A percentile compares a stretch with the other conserved stretches of the same genome.
phyloP scores from a whole-genome alignment of 2,888 invertebrate genomes.

The Rambutsinella grinnellia region DNA sequence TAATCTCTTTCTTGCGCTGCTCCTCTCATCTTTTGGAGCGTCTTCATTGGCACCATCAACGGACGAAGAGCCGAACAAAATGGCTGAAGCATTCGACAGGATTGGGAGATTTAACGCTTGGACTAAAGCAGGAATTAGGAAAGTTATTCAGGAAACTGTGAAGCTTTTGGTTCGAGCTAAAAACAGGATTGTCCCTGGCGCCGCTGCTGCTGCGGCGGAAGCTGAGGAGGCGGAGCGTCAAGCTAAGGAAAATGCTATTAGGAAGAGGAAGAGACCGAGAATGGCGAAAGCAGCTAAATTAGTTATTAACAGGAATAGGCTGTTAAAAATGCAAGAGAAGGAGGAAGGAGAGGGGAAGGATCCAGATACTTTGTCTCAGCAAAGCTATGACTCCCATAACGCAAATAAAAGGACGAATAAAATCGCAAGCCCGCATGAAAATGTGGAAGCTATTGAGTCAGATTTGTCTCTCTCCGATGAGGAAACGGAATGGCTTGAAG shows the following conservation, averaged over 20 bases:
- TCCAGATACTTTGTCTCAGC: constrained; percentile 56
- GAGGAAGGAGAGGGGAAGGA: constrained; percentile 35
- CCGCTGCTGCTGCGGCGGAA: constrained; percentile 72
- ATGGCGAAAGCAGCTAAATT: constrained; percentile 59
- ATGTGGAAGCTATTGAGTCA: background rate
- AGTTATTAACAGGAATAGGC: constrained; percentile 62
- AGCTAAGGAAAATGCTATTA: too few species aligned
- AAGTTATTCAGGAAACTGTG: constrained; percentile 30
- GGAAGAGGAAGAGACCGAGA: constrained; percentile 46
- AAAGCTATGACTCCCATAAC: constrained; percentile 64
- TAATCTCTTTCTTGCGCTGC: constrained; percentile 99
- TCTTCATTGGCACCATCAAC: constrained; percentile 87
- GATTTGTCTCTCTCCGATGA: constrained; percentile 74
- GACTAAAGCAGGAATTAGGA: constrained; percentile 75
- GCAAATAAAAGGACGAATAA: constrained; percentile 41
- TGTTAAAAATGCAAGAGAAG: constrained; percentile 36
- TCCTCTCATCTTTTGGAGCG: constrained; percentile 98
- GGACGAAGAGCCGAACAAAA: constrained; percentile 93
- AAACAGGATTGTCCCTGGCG: constrained; percentile 82
- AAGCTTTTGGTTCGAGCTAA: constrained; percentile 37
- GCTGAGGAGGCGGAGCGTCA: background rate
- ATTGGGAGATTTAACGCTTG: constrained; percentile 90
- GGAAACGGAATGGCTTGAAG: constrained; percentile 71
- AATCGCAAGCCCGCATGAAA: background rate
- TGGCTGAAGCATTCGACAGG: constrained; percentile 95